Evolutionary conservation across 2,888 invertebrate species (phyloP).

Genomic region (Polyommatus icarus): DNA sequence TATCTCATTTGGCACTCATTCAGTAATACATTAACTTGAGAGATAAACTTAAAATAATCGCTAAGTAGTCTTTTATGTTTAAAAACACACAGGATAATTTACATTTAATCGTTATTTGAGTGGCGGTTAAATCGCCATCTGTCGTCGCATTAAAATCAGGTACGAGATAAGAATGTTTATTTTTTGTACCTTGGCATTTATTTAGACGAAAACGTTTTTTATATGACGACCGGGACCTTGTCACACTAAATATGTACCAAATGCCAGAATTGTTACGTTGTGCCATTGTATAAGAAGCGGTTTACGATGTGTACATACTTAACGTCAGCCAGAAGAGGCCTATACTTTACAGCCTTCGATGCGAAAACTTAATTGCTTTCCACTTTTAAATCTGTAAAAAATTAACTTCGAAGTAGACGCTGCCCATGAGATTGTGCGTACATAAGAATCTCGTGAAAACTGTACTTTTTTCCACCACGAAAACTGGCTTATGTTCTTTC

Average conservation of each 20-base stretch:
- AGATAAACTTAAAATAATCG: not conserved
- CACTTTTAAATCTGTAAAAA: no score
- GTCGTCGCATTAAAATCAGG: not conserved
- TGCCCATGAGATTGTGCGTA: no score
- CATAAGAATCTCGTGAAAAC: no score
- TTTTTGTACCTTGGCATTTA: constrained; percentile 19
- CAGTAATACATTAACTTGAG: not conserved
- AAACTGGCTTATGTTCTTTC: no score
- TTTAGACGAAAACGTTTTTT: constrained; percentile 18
- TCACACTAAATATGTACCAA: constrained; percentile 17
- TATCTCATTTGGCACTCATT: no score
- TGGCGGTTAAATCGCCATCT: constrained; percentile 10
- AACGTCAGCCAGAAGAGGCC: not conserved
- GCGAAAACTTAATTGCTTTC: not conserved
- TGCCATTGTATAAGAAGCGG: not conserved
- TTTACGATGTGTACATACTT: not conserved
- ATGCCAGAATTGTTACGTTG: constrained; percentile 2
- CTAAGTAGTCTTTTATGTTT: not conserved
- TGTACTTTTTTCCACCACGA: no score
- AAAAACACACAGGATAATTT: constrained; percentile 2
- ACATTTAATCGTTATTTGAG: not conserved
- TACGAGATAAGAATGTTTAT: constrained; percentile 13
- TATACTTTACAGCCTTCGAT: not conserved
- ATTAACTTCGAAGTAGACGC: no score
- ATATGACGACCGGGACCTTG: constrained; percentile 13